Evolutionary conservation across 1,140 invertebrate species (phyloP), one percentile per base, ranked within the genome.

Genomic region (Atta cephalotes): DNA sequence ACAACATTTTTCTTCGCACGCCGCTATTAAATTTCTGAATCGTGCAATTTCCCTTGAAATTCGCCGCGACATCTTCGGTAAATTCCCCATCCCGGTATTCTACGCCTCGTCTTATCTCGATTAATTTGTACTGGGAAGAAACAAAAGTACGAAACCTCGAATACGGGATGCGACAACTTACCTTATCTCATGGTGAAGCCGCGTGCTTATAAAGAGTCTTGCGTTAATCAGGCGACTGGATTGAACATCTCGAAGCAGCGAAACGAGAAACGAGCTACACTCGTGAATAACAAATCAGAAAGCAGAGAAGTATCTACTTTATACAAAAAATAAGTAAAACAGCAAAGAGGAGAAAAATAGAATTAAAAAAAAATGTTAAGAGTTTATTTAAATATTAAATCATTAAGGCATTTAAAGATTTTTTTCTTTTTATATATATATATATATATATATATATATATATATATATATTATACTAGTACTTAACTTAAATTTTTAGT

Each of bases 111-210:
- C 45, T 80, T 80, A 56, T 31, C 63, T 80, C 71, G 72, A 87
- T 87, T 87, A 87, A 87, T 87, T 87, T 66, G 81, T 76, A 70
- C 35, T 51, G 65, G 25, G 63, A 84, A 31, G 60, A 72, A 76
- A 81, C 35, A 45, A 63, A 76, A 66, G 65, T 71, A 81, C 66
- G 78, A 81, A 53, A 72, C 51, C 14, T 14, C 16, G 58, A 9
- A 79, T 77, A 65, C 16, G 28, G 9, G 31, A 56, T 84, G 49
- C 79, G 49, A 62, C 81, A 77, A 85, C 86, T 87, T 87, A 78
- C 45, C 72, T 87, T 87, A 87, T 87, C 86, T 87, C 53, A 7
- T 56, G 28, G 63, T 63, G 60, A 78, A 51, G 45, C 56, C 56
- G 16, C 56, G 66, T 78, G 86, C 72, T 66, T 87, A 21, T 21